phyloP scores from a whole-genome alignment of 2,888 invertebrate genomes.

The Hartigia nigra region DNA sequence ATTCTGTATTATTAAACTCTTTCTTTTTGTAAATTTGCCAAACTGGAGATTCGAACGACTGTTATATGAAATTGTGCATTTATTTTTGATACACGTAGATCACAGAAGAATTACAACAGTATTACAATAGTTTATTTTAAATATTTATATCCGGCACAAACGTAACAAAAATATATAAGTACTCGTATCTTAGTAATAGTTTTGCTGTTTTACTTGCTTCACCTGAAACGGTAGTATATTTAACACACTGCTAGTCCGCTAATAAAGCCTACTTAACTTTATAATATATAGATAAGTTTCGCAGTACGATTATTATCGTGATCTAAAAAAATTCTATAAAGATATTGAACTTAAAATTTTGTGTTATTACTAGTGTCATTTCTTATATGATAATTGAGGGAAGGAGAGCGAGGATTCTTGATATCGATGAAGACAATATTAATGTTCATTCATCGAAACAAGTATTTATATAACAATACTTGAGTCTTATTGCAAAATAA shows the following conservation, averaged over 20 bases:
- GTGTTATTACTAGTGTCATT: neutral
- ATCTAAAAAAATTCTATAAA: neutral
- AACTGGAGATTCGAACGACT: neutral
- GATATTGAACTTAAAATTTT: neutral
- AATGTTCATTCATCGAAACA: neutral
- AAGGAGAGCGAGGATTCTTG: neutral
- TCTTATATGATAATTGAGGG: neutral
- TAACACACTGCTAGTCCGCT: neutral
- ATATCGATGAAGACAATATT: neutral
- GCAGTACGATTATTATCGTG: neutral
- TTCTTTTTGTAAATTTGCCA: neutral
- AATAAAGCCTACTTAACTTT: neutral
- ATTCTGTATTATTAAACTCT: neutral
- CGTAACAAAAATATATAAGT: slow-evolving; percentile 30
- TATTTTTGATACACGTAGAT: slow-evolving; percentile 18
- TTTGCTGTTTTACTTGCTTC: neutral
- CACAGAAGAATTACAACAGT: slow-evolving; percentile 37
- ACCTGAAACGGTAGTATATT: neutral
- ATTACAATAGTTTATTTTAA: slow-evolving; percentile 6
- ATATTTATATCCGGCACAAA: slow-evolving; percentile 29
- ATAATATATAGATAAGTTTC: neutral
- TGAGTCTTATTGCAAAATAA: neutral
- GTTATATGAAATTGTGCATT: neutral
- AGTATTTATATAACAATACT: neutral
- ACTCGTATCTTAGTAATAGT: slow-evolving; percentile 9